Evolutionary conservation across 1,140 invertebrate species (phyloP).

Genomic region (Lasioglossum albipes): DNA sequence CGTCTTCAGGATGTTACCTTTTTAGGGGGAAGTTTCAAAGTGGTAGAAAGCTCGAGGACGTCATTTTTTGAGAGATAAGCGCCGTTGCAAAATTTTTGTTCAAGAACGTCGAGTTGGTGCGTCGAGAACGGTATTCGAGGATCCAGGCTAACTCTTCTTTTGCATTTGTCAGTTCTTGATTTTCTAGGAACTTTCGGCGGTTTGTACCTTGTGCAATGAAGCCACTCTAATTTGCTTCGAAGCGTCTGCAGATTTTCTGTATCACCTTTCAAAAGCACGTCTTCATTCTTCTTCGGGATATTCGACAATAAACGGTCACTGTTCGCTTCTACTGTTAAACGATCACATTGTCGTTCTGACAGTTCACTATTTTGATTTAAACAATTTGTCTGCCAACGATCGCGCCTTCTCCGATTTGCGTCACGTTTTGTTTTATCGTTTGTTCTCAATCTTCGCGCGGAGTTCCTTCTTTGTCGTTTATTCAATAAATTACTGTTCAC

Average conservation of each 20-base stretch:
- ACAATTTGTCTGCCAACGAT: background rate
- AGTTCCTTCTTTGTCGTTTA: no score
- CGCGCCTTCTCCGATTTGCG: no score
- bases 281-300: background rate
- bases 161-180: slow-evolving; percentile 73
- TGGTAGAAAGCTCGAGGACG: slow-evolving; percentile 1
- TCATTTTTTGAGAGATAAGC: slow-evolving; percentile 82
- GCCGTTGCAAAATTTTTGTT: slow-evolving; percentile 81
- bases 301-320: background rate
- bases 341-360: background rate
- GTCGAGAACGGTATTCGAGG: slow-evolving; percentile 84
- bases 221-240: slow-evolving; percentile 79
- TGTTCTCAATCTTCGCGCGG: background rate
- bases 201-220: slow-evolving; percentile 87
- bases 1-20: background rate
- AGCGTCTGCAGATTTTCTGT: background rate
- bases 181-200: slow-evolving; percentile 87
- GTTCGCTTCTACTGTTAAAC: background rate
- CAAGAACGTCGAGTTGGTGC: slow-evolving; percentile 81
- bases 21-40: slow-evolving; percentile 15
- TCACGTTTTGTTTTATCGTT: background rate
- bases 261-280: background rate
- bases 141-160: slow-evolving; percentile 81
- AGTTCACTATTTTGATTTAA: background rate
- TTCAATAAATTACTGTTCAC: background rate